phyloP scores from a whole-genome alignment of 2,797 vertebrate species.

The Nasua narica region DNA sequence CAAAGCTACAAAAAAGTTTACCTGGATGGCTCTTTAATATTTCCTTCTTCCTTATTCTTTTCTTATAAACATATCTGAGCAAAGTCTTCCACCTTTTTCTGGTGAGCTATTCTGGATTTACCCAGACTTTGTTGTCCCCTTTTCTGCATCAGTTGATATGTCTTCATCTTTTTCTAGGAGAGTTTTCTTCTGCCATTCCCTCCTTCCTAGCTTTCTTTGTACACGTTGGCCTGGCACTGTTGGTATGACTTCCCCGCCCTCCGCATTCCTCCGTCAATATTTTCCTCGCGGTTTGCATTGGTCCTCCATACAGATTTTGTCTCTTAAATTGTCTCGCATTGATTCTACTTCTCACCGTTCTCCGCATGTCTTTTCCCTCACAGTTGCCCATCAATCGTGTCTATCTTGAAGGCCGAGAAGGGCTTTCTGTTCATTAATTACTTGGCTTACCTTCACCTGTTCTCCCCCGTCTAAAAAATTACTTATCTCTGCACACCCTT shows the following conservation, averaged over 20 bases:
- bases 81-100: neutral
- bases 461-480: slow-evolving; percentile 37
- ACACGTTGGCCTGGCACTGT: neutral
- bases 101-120: neutral
- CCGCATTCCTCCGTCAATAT: neutral
- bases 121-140: neutral
- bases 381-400: slow-evolving; percentile 33
- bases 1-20: neutral
- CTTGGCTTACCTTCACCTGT: neutral
- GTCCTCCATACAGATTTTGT: neutral
- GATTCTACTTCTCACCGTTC: neutral
- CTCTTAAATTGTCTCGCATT: slow-evolving; percentile 50
- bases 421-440: slow-evolving; percentile 58
- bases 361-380: neutral
- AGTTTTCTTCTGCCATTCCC: neutral
- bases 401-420: neutral
- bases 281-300: neutral
- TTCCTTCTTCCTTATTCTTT: neutral
- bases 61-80: neutral
- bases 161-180: neutral
- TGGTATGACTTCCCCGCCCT: neutral
- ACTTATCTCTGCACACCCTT: neutral
- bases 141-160: neutral
- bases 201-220: neutral
- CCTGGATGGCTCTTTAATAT: neutral